Conservation (phyloP, 37 sponge, comb jelly and placozoan species). For the Crambe crambe region DNA sequence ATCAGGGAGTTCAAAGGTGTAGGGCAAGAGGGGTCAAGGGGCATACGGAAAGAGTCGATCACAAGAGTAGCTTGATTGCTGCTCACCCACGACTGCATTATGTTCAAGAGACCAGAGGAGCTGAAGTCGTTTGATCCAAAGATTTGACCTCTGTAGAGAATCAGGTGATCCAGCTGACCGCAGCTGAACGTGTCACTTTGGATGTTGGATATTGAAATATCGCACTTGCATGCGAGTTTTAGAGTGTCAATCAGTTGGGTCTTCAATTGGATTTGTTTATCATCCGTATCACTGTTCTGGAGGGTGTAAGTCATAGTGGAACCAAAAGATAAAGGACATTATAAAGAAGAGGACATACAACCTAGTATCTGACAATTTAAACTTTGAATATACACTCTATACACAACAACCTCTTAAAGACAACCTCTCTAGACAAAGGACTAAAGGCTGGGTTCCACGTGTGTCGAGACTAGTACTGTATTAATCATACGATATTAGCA, state of each 20-base stretch:
- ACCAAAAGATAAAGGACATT: background rate
- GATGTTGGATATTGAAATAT: background rate
- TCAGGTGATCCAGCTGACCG: constrained; percentile 11
- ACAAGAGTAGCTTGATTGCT: background rate
- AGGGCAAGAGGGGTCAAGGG: constrained; percentile 17
- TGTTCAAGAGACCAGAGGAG: constrained; percentile 1
- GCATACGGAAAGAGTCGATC: background rate
- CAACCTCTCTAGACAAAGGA: no score
- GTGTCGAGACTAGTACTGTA: no score
- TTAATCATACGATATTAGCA: no score
- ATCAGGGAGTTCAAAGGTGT: background rate
- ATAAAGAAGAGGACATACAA: background rate
- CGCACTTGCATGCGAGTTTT: constrained; percentile 8
- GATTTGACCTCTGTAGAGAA: constrained; percentile 30
- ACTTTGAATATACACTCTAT: no score
- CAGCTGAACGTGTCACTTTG: constrained; percentile 16
- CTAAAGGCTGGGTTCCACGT: no score
- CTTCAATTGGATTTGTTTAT: background rate
- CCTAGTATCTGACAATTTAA: no score
- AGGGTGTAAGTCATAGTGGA: background rate
- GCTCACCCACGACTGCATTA: constrained; percentile 30
- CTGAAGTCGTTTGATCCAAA: constrained; percentile 17
- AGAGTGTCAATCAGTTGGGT: constrained; percentile 3
- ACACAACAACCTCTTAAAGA: no score
- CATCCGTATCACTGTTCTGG: background rate